Percentiles rank a stretch among this genome's conserved stretches.
phyloP scores from a whole-genome alignment of 2,797 vertebrate species.

The Falco rusticolus region DNA sequence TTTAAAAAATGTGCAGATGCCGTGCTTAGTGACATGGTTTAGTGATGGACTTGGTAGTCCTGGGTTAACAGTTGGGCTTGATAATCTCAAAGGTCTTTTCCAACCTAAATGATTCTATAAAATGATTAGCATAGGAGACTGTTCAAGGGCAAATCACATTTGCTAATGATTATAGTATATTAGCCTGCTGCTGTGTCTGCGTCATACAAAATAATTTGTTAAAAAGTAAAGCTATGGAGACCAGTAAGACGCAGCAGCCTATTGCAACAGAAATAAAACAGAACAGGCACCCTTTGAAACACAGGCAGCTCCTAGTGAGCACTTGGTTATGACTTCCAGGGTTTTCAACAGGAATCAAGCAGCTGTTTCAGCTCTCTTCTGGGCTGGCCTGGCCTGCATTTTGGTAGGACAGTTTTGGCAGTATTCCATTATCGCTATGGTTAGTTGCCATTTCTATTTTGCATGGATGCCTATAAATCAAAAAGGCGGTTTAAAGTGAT shows the following conservation, averaged over 20 bases:
- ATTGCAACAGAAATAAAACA: background rate
- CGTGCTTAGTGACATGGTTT: too few species aligned
- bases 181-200: background rate
- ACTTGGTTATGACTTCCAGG: background rate
- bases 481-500: background rate
- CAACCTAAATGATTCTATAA: background rate
- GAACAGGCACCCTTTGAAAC: background rate
- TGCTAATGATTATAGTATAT: background rate
- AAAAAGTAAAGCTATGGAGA: background rate
- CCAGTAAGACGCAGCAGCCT: background rate
- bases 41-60: too few species aligned
- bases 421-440: background rate
- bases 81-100: too few species aligned
- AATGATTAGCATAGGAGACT: constrained; percentile 12
- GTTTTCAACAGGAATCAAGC: background rate
- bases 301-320: background rate
- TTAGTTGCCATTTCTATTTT: background rate
- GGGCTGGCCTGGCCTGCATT: background rate
- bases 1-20: too few species aligned
- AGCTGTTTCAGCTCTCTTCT: background rate
- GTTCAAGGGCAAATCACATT: constrained; percentile 46
- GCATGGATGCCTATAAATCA: background rate
- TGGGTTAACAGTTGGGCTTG: too few species aligned
- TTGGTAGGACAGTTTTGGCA: background rate
- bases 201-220: background rate